Conservation (phyloP, 2,888 invertebrate genomes). For the Spilarctia lutea region DNA sequence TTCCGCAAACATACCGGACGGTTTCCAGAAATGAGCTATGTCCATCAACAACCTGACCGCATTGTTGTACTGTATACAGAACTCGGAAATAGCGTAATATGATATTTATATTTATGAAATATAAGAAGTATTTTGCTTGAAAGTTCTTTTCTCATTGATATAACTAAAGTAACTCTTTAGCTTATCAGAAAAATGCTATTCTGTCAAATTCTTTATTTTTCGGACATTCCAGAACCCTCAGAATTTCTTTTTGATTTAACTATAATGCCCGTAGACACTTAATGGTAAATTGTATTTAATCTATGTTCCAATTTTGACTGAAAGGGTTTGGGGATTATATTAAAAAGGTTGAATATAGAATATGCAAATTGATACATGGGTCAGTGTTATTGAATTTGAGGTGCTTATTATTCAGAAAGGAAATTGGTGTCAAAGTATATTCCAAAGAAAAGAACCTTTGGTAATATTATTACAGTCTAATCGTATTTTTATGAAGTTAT, state of each 20-base stretch:
- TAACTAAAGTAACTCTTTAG: no score
- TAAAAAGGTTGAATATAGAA: background rate
- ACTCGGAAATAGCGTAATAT: background rate
- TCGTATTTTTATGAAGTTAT: background rate
- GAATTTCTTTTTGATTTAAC: background rate
- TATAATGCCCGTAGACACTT: background rate
- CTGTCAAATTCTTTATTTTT: background rate
- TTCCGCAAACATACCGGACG: constrained; percentile 1
- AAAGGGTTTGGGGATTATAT: background rate
- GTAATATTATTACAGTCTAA: background rate
- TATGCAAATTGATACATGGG: background rate
- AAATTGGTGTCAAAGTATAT: background rate
- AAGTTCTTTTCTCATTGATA: background rate
- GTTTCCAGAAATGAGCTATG: background rate
- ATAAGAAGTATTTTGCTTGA: background rate
- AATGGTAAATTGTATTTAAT: background rate
- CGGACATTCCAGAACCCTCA: background rate
- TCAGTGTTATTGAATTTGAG: background rate
- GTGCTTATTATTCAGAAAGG: background rate
- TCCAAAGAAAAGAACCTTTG: background rate
- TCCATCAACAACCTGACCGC: constrained; percentile 5
- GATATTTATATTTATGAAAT: background rate
- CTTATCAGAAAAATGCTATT: no score
- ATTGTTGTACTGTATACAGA: background rate
- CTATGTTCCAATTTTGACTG: background rate